Evolutionary conservation across 2,888 invertebrate genomes (phyloP).

Genomic region (Drosophila picticornis): DNA sequence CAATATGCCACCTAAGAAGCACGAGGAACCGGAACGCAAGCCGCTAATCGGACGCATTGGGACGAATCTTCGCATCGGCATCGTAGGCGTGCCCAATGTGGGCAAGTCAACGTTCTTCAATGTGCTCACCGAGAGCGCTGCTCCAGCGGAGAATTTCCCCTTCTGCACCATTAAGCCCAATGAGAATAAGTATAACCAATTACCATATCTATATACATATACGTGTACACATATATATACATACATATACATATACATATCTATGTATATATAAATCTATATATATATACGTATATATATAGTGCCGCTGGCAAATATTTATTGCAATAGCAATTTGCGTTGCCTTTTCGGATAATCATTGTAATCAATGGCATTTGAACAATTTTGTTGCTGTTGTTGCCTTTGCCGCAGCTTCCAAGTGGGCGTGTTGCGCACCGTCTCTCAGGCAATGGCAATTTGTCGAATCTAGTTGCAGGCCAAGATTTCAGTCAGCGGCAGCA

Average conservation of each 20-base stretch:
- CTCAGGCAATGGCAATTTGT: conserved; percentile 50
- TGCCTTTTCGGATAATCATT: conserved; percentile 60
- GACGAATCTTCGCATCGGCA: conserved; percentile 98
- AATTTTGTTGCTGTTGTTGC: conserved; percentile 43
- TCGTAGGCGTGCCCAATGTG: conserved; percentile 97
- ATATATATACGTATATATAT: neutral
- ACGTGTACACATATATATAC: no score
- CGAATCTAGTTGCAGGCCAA: conserved; percentile 39
- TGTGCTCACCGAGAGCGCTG: conserved; percentile 98
- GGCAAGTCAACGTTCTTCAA: conserved; percentile 99
- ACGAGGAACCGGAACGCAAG: conserved; percentile 94
- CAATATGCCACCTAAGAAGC: conserved; percentile 92
- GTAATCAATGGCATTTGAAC: conserved; percentile 63
- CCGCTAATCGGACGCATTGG: conserved; percentile 97
- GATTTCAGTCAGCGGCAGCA: conserved; percentile 18
- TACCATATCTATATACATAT: conserved; percentile 21
- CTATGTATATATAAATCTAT: neutral
- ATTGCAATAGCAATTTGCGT: conserved; percentile 43
- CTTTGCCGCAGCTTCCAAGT: conserved; percentile 26
- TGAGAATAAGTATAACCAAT: conserved; percentile 96
- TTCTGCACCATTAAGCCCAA: conserved; percentile 99
- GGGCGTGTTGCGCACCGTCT: conserved; percentile 64
- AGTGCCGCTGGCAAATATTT: conserved; percentile 11
- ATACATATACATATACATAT: neutral
- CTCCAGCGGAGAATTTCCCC: conserved; percentile 99